Percentiles rank a stretch among this genome's conserved stretches.
These are phyloP conservation scores for Callorhinus ursinus DNA, from an alignment of 2,113 vertebrate genomes.

Conservation along the genomic window DNA sequence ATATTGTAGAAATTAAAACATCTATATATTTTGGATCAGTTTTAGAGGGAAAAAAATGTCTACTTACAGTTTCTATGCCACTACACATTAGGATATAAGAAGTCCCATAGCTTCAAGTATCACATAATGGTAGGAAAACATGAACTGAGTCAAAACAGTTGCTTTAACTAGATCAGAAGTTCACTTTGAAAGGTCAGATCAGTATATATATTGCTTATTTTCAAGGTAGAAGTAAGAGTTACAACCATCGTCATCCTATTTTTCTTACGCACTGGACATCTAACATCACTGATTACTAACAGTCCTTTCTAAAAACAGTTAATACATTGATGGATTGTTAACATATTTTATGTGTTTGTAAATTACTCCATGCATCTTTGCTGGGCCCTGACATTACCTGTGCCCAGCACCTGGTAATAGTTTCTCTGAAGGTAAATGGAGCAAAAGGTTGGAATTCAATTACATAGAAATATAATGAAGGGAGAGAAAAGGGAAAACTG, in stretches of 20 bases:
- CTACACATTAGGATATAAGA: not conserved
- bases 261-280: constrained; percentile 38
- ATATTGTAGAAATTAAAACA: not conserved
- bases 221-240: not conserved
- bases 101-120: not conserved
- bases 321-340: not conserved
- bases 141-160: constrained; percentile 20
- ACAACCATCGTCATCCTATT: constrained; percentile 12
- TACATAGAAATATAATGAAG: constrained; percentile 23
- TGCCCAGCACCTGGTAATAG: not conserved
- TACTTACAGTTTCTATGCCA: not conserved
- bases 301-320: not conserved
- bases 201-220: constrained; percentile 68
- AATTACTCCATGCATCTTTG: not conserved
- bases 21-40: not conserved
- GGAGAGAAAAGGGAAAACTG: not conserved
- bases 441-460: constrained; percentile 28
- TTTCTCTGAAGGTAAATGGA: constrained; percentile 41
- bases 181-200: constrained; percentile 62
- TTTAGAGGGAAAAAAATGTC: not conserved
- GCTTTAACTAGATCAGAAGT: constrained; percentile 80
- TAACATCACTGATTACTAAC: not conserved
- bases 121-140: constrained; percentile 26
- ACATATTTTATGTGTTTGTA: not conserved
- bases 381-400: not conserved